Percentiles rank a stretch among this genome's conserved stretches.
Evolutionary conservation across 1,140 invertebrate genomes (phyloP).

Genomic region (Ephestia elutella): DNA sequence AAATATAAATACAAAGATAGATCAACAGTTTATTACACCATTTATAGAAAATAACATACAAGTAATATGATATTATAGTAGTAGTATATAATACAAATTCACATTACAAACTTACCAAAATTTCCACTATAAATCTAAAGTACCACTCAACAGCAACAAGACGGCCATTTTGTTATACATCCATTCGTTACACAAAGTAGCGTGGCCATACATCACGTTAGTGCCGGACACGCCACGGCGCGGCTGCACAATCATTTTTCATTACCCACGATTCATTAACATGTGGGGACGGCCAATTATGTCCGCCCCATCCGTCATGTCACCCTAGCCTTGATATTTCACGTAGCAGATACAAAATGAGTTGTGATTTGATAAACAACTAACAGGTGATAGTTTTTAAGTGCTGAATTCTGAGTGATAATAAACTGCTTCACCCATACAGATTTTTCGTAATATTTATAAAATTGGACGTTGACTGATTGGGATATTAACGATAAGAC

Average conservation of each 20-base stretch:
- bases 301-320: conserved; percentile 61
- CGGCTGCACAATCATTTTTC: conserved; percentile 64
- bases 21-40: no score
- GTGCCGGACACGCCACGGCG: conserved; percentile 32
- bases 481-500: no score
- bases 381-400: no score
- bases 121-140: conserved; percentile 4
- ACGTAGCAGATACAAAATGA: conserved; percentile 25
- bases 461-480: no score
- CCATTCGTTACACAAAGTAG: conserved; percentile 35
- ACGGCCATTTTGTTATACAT: conserved; percentile 30
- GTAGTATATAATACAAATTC: no score
- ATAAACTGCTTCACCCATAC: no score
- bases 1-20: no score
- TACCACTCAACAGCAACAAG: conserved; percentile 26
- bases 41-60: no score
- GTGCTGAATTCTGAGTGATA: no score
- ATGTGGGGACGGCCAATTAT: conserved; percentile 63
- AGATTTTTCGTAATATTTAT: no score
- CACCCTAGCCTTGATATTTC: conserved; percentile 61
- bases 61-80: no score
- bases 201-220: conserved; percentile 40
- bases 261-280: conserved; percentile 68
- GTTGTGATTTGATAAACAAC: background rate
- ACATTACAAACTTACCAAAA: background rate